phyloP scores from a whole-genome alignment of 2,113 vertebrate species.

The human region GRCh38 chr15:49788001-49788500 shows the following conservation, averaged over 20 bases:
- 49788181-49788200: not conserved
- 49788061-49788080: not conserved
- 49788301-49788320: not conserved
- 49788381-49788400: not conserved
- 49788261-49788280: not conserved
- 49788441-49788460: not conserved
- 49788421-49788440: not conserved
- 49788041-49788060: not conserved
- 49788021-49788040: not conserved
- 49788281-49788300: not conserved
- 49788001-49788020: not conserved
- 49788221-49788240: not conserved
- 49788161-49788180: not conserved
- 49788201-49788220: not conserved
- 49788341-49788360: not conserved
- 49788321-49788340: not conserved
- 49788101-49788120: not conserved
- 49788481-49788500: not conserved
- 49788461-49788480: not conserved
- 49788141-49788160: not conserved
- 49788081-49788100: not conserved
- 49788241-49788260: not conserved
- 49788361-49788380: not conserved
- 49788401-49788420: not conserved
- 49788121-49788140: not conserved